A percentile compares a stretch with the other conserved stretches of the same genome.
Evolutionary conservation across 2,797 vertebrate genomes (phyloP).

Genomic region (Rhincodon typus): DNA sequence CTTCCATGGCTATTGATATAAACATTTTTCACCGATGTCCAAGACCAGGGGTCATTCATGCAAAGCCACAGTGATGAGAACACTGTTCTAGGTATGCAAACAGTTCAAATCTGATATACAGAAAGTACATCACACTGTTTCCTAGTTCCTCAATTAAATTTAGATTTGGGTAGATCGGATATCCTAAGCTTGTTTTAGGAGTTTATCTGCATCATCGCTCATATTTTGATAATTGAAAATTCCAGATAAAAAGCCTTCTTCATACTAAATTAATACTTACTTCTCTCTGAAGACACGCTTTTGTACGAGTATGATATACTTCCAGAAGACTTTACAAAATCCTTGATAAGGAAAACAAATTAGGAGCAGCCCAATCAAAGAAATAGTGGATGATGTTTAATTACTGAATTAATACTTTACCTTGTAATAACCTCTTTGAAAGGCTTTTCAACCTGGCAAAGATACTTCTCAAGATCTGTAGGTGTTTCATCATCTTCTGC

Average conservation of each 20-base stretch:
- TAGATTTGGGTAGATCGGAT: neutral
- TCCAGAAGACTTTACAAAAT: too few species aligned
- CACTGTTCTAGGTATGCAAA: neutral
- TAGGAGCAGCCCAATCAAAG: constrained; percentile 39
- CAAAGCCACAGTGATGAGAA: neutral
- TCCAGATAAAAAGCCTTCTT: neutral
- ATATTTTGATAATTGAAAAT: neutral
- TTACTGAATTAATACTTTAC: constrained; percentile 53
- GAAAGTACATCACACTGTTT: neutral
- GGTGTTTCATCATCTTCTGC: constrained; percentile 73
- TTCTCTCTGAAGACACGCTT: constrained; percentile 74
- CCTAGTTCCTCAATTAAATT: neutral
- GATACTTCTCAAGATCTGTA: constrained; percentile 75
- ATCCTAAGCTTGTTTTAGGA: neutral
- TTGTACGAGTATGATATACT: constrained; percentile 76
- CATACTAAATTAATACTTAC: constrained; percentile 53
- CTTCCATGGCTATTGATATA: neutral
- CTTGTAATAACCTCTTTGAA: constrained; percentile 83
- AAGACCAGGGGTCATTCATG: neutral
- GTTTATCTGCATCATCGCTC: neutral
- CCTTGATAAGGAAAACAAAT: constrained; percentile 39
- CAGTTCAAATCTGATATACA: neutral
- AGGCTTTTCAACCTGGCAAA: constrained; percentile 77
- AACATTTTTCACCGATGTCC: neutral
- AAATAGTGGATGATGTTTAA: neutral